Percentiles rank a stretch among this genome's conserved stretches.
Conservation (phyloP, 2,113 vertebrate species). For the Pelobates fuscus region DNA sequence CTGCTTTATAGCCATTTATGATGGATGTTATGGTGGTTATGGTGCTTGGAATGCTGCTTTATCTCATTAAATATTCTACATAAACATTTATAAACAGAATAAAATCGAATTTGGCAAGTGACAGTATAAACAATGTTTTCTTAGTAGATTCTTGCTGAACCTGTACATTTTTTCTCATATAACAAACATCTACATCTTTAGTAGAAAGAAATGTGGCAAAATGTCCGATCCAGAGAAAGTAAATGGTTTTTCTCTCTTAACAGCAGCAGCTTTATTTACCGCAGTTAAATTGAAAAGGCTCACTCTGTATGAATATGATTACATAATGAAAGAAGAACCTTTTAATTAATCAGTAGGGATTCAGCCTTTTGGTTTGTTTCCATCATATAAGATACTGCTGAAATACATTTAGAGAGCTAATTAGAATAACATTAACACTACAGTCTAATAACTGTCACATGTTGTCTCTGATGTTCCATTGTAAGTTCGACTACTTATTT, state of each 20-base stretch:
- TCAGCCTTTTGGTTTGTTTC: constrained; percentile 10
- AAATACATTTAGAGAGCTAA: neutral
- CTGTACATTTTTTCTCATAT: neutral
- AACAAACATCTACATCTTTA: neutral
- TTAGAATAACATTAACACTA: neutral
- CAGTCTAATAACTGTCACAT: neutral
- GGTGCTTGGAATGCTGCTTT: no score
- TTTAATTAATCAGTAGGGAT: constrained; percentile 20
- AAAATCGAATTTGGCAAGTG: neutral
- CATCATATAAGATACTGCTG: neutral
- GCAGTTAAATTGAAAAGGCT: constrained; percentile 1
- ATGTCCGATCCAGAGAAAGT: constrained; percentile 1
- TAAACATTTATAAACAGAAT: no score
- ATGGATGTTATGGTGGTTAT: no score
- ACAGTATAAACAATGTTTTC: neutral
- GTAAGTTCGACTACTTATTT: no score
- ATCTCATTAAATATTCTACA: no score
- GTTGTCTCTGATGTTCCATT: neutral
- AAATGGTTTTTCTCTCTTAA: neutral
- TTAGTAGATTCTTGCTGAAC: neutral
- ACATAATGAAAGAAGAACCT: constrained; percentile 11
- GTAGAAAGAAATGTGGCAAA: neutral
- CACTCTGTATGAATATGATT: neutral
- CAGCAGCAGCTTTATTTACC: neutral
- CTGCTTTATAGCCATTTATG: no score